Conservation (phyloP, 1,140 invertebrate genomes). For the Zaprionus africanus region DNA sequence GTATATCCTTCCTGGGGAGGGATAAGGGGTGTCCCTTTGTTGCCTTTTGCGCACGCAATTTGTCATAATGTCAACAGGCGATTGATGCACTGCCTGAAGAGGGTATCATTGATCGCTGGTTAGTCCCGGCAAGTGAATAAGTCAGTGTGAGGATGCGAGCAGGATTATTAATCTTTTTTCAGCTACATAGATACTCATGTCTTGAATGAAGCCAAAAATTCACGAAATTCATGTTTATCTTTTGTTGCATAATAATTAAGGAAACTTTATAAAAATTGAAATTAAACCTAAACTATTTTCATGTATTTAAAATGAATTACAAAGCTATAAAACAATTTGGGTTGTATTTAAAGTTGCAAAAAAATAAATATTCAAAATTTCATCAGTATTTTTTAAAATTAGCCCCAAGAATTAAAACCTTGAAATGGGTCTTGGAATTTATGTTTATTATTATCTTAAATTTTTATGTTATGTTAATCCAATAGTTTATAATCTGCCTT, state of each 20-base stretch:
- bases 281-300: no score
- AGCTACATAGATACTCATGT: not conserved
- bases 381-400: no score
- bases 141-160: not conserved
- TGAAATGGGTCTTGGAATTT: no score
- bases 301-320: no score
- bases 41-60: conserved; percentile 71
- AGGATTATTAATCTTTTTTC: not conserved
- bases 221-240: not conserved
- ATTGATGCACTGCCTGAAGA: not conserved
- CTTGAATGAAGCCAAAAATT: not conserved
- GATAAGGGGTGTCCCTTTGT: conserved; percentile 38
- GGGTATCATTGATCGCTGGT: conserved; percentile 4
- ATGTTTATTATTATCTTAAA: no score
- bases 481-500: no score
- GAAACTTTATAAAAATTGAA: no score
- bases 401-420: no score
- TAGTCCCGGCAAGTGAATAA: not conserved
- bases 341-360: not conserved
- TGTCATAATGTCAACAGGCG: conserved; percentile 79
- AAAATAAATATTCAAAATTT: no score
- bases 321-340: no score
- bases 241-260: not conserved
- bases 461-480: no score
- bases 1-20: not conserved